Base-by-base conservation (phyloP, 2,888 invertebrate genomes). In the Conus canariensis region DNA sequence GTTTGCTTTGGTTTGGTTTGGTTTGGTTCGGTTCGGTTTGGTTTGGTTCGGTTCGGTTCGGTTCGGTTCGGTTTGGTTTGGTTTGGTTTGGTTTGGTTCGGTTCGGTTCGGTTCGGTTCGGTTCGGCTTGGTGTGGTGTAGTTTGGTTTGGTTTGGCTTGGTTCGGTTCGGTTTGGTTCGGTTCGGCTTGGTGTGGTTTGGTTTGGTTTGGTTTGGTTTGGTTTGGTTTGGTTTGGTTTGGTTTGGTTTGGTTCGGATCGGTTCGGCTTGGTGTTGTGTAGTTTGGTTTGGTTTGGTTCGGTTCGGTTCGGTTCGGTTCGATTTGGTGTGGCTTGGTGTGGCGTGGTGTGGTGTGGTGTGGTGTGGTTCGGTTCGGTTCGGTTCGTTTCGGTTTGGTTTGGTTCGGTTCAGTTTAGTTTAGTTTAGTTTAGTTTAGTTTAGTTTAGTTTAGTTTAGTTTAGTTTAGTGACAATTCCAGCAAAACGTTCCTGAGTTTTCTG, bases 161-260 rank as follows among this genome's bases (percentile, higher is more conserved):
- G 64, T 64, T 64, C 3, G 70, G 22, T 8, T 70, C 19, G 70
- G 70, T 80, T 80, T 7, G 80, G 80, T 80, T 80, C 16, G 80
- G 30, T 30, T 80, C 25, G 80, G 80, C 14, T 9, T 80, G 80
- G 80, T 30, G n/a, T 45, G 80, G 80, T 70, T 4, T 19, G 22
- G 70, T 70, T 70, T 12, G 82, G 58, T 83, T 83, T 6, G 82
- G 58, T 56, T 83, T 14, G 82, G 82, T 83, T 83, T 56, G 82
- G 58, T 56, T n/a, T 60, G 60, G 60, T 64, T 64, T 3, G 60
- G 60, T 64, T 64, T 64, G 70, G 22, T 8, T 70, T 70, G 70
- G 70, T 80, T 80, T 45, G 80, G 80, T 80, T 56, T 45, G 80
- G 30, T 64, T 64, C 16, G 12, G 60, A 7, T 25, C 19, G 77